Conservation (phyloP, 2,113 vertebrate species). For the Platichthys stellatus region DNA sequence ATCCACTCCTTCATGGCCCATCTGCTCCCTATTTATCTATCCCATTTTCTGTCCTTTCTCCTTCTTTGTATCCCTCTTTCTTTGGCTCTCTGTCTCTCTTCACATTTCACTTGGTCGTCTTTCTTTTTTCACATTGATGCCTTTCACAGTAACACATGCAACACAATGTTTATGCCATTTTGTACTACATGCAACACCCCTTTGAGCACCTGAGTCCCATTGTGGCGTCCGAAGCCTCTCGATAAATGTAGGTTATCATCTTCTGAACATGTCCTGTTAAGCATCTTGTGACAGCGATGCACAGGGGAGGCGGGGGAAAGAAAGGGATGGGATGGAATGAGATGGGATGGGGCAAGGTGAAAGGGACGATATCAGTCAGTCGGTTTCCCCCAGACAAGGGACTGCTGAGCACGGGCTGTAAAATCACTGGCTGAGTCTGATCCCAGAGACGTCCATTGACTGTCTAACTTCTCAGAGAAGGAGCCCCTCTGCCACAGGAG, state of each 20-base stretch:
- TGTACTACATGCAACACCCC: constrained; percentile 1
- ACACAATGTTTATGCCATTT: constrained; percentile 31
- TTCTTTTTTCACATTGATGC: constrained; percentile 59
- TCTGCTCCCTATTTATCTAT: constrained; percentile 75
- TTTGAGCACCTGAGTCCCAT: constrained; percentile 23
- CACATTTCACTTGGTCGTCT: constrained; percentile 61
- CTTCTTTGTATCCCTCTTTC: constrained; percentile 62
- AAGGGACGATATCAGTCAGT: constrained; percentile 35
- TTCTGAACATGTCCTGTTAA: constrained; percentile 35
- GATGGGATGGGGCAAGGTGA: constrained; percentile 49
- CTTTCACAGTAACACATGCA: constrained; percentile 41
- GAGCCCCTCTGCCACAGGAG: constrained; percentile 56
- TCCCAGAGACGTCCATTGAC: constrained; percentile 40
- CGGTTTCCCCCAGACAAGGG: constrained; percentile 34
- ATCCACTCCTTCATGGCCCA: constrained; percentile 78
- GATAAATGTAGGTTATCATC: constrained; percentile 38
- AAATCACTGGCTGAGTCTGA: constrained; percentile 46
- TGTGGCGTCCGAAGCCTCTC: constrained; percentile 42
- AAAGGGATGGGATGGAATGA: constrained; percentile 6
- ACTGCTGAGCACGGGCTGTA: constrained; percentile 27
- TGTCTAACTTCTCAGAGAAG: constrained; percentile 44
- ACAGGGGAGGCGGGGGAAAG: constrained; percentile 22
- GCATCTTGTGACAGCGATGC: constrained; percentile 35
- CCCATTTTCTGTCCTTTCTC: constrained; percentile 69
- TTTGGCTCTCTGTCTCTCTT: constrained; percentile 41